phyloP scores from a whole-genome alignment of 2,888 invertebrate species.

The Pheosia gnoma region DNA sequence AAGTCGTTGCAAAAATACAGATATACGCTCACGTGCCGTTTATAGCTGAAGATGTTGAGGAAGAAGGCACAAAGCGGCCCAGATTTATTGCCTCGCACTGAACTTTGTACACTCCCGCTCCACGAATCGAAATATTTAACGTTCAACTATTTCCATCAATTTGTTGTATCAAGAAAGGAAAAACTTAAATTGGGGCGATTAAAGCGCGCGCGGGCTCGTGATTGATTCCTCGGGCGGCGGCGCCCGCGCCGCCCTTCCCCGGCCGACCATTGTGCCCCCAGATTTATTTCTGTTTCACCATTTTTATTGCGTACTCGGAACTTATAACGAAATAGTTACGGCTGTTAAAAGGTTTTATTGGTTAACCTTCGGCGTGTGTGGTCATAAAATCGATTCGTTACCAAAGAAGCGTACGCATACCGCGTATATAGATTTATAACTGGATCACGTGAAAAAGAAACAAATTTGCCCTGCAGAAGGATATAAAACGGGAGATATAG shows the following conservation, averaged over 20 bases:
- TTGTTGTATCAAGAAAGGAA: slow-evolving; percentile 71
- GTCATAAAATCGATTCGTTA: slow-evolving; percentile 82
- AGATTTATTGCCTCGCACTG: slow-evolving; percentile 72
- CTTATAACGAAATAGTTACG: slow-evolving; percentile 83
- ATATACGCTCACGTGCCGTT: slow-evolving; percentile 72
- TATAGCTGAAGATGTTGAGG: slow-evolving; percentile 71
- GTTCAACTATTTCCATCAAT: slow-evolving; percentile 75
- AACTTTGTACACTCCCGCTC: slow-evolving; percentile 66
- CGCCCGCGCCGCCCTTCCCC: slow-evolving; percentile 39
- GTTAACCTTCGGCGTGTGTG: slow-evolving; percentile 82
- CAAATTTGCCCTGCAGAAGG: slow-evolving; percentile 77
- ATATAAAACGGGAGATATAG: slow-evolving; percentile 79
- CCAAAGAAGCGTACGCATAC: slow-evolving; percentile 77
- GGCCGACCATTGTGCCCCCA: slow-evolving; percentile 65
- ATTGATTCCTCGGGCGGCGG: slow-evolving; percentile 68
- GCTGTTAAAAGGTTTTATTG: slow-evolving; percentile 84
- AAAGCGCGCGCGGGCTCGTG: slow-evolving; percentile 62
- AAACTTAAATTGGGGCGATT: slow-evolving; percentile 77
- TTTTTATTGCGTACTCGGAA: slow-evolving; percentile 83
- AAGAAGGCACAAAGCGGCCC: slow-evolving; percentile 64
- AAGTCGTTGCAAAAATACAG: slow-evolving; percentile 69
- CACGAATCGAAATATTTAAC: slow-evolving; percentile 70
- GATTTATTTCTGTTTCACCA: slow-evolving; percentile 80
- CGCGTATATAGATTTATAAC: slow-evolving; percentile 72
- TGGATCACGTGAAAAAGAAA: slow-evolving; percentile 79